Conservation (phyloP, 1,140 invertebrate species). For the Nylanderia fulva region DNA sequence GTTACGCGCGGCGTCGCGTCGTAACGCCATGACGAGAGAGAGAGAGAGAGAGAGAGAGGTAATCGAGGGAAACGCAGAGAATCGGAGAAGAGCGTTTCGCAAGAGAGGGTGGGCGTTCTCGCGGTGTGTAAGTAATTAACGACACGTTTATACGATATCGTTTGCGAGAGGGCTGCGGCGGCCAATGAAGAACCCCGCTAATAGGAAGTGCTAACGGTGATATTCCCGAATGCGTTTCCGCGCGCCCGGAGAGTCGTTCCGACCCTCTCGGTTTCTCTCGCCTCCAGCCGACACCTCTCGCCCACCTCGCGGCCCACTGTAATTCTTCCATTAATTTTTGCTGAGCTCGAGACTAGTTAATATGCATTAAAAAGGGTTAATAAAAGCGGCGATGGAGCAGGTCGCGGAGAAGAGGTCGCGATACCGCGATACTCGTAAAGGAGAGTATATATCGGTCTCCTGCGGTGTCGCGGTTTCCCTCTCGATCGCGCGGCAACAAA, state of each 20-base stretch:
- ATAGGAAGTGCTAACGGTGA: conserved; percentile 84
- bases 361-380: conserved; percentile 81
- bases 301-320: conserved; percentile 69
- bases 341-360: conserved; percentile 83
- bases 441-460: conserved; percentile 18
- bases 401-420: conserved; percentile 37
- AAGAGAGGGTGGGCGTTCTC: conserved; percentile 54
- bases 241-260: conserved; percentile 56
- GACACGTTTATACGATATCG: conserved; percentile 84
- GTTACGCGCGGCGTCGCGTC: conserved; percentile 55
- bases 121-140: conserved; percentile 83
- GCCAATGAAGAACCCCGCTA: conserved; percentile 83
- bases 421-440: conserved; percentile 8
- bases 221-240: conserved; percentile 80
- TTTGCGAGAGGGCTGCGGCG: conserved; percentile 75
- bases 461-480: conserved; percentile 24
- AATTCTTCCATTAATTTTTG: conserved; percentile 85
- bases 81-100: background rate
- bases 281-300: conserved; percentile 15
- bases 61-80: conserved; percentile 46
- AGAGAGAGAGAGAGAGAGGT: background rate
- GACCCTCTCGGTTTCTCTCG: background rate
- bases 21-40: conserved; percentile 69
- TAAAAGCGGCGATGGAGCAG: conserved; percentile 63
- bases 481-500: conserved; percentile 9